phyloP scores from a whole-genome alignment of 2,113 vertebrate genomes.

The Mastomys coucha region DNA sequence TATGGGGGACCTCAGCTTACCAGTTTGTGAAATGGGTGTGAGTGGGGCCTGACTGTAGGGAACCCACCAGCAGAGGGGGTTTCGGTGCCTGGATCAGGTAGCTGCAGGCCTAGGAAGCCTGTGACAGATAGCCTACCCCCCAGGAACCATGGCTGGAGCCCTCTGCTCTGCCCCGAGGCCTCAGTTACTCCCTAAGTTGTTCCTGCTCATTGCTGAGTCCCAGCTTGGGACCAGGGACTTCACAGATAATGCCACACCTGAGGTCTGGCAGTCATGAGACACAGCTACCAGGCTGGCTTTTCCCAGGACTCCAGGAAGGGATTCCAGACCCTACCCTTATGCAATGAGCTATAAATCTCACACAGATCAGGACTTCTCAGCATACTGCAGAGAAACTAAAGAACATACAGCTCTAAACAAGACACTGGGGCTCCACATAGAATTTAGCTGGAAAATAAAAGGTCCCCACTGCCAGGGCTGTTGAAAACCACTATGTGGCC shows the following conservation, averaged over 20 bases:
- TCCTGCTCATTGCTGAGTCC: not conserved
- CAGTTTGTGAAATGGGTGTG: not conserved
- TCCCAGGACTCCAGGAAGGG: not conserved
- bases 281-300: not conserved
- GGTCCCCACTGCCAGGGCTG: not conserved
- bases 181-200: not conserved
- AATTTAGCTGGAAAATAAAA: not conserved
- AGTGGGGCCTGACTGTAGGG: not conserved
- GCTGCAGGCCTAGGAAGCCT: not conserved
- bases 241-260: not conserved
- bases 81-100: not conserved
- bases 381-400: not conserved
- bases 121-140: not conserved
- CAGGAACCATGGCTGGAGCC: not conserved
- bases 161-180: not conserved
- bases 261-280: not conserved
- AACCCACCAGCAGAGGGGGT: not conserved
- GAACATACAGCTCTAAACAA: not conserved
- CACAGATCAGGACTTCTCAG: not conserved
- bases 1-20: not conserved
- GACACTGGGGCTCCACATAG: not conserved
- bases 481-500: not conserved
- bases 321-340: not conserved
- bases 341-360: not conserved
- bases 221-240: not conserved